Conservation (phyloP, 2,888 invertebrate genomes). For the Yponomeuta sedellus region DNA sequence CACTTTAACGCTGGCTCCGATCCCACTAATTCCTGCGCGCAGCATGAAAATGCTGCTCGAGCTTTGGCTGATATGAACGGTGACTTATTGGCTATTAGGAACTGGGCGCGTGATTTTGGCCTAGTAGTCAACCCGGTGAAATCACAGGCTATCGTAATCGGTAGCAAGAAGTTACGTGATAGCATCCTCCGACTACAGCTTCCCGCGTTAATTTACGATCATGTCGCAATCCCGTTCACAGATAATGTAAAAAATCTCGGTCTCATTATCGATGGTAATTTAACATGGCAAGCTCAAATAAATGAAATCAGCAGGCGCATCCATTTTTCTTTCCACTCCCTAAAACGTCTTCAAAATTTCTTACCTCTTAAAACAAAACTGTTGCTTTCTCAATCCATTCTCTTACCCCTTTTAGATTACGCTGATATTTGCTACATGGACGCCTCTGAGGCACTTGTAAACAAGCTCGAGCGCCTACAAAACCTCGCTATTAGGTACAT, state of each 20-base stretch:
- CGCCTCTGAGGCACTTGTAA: constrained; percentile 12
- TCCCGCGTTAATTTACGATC: no score
- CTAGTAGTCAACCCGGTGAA: constrained; percentile 6
- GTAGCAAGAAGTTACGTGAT: neutral
- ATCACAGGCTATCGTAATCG: constrained; percentile 7
- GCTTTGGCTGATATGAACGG: neutral
- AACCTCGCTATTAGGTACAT: constrained; percentile 15
- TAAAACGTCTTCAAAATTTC: constrained; percentile 14
- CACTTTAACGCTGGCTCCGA: neutral
- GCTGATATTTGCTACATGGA: constrained; percentile 12
- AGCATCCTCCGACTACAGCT: neutral
- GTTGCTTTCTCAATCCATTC: constrained; percentile 8
- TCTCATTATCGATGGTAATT: constrained; percentile 3
- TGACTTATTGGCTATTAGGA: neutral
- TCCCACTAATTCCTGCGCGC: neutral
- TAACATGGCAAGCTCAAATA: constrained; percentile 14
- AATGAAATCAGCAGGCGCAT: constrained; percentile 4
- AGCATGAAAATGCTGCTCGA: neutral
- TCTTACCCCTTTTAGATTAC: constrained; percentile 16
- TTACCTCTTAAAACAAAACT: constrained; percentile 11
- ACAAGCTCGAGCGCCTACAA: constrained; percentile 17
- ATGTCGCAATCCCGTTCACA: no score
- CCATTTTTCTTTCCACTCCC: constrained; percentile 7
- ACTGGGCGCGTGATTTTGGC: neutral
- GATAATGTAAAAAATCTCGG: constrained; percentile 15